These are phyloP conservation scores for Coturnix japonica DNA, from an alignment of 2,113 vertebrate species.

Conservation along the genomic window DNA sequence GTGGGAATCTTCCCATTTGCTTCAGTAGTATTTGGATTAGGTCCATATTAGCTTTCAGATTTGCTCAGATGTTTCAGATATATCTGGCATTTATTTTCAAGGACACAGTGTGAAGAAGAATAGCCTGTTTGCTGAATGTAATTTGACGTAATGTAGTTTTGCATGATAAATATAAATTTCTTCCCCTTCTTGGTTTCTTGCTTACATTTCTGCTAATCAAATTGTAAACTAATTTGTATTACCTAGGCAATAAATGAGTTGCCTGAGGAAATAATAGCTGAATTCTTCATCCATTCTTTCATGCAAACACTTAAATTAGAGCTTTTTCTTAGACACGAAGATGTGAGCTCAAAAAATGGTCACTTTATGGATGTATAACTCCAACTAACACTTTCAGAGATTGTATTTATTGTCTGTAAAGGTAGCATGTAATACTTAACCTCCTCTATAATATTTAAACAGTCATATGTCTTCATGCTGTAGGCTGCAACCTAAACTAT, in stretches of 20 bases:
- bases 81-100: constrained; percentile 45
- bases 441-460: neutral
- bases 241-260: neutral
- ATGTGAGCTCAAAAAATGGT: neutral
- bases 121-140: neutral
- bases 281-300: neutral
- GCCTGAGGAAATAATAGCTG: neutral
- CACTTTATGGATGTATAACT: neutral
- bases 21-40: constrained; percentile 28
- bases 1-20: constrained; percentile 12
- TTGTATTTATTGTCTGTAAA: neutral
- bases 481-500: neutral
- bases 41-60: constrained; percentile 47
- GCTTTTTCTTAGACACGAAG: neutral
- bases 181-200: neutral
- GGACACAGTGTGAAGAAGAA: neutral
- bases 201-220: neutral
- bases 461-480: neutral
- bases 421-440: neutral
- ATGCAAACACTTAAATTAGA: neutral
- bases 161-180: neutral
- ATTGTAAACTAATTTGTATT: neutral
- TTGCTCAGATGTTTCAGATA: constrained; percentile 31
- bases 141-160: neutral
- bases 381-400: neutral